Conservation (phyloP, 2,113 vertebrate genomes). For the Tringa solitaria region DNA sequence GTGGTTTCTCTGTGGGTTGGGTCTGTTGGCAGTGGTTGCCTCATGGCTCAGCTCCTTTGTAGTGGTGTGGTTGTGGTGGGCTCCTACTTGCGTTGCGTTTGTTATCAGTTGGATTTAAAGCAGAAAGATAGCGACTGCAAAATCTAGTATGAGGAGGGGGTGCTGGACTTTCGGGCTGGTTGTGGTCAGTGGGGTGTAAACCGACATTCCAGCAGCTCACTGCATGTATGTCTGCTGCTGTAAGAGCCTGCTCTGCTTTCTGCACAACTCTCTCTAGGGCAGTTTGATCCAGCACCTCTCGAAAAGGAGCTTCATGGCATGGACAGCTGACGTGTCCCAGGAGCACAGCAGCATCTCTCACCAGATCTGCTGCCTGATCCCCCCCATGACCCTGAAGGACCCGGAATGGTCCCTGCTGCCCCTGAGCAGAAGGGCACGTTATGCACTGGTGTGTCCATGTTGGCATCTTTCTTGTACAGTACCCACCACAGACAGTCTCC, state of each 20-base stretch:
- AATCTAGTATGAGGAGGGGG: background rate
- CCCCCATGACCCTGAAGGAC: accelerated
- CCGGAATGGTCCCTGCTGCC: background rate
- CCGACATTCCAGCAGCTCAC: background rate
- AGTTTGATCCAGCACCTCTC: background rate
- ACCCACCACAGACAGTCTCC: accelerated
- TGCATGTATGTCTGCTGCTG: background rate
- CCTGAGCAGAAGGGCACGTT: accelerated
- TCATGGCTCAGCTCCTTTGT: background rate
- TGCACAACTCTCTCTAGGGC: background rate
- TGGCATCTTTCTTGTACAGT: background rate
- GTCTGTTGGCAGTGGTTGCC: background rate
- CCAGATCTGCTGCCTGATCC: background rate
- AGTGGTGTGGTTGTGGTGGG: background rate
- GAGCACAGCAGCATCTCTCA: background rate
- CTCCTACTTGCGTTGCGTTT: background rate
- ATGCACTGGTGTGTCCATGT: accelerated
- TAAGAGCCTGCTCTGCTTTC: background rate
- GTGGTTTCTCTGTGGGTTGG: background rate
- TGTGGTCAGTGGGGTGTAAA: background rate
- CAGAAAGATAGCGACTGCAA: background rate
- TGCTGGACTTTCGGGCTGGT: background rate
- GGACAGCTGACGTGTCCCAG: background rate
- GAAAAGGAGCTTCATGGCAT: background rate
- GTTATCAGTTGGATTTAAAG: background rate